Evolutionary conservation across 1,140 invertebrate species (phyloP).

Genomic region (Drosophila kepulauana): DNA sequence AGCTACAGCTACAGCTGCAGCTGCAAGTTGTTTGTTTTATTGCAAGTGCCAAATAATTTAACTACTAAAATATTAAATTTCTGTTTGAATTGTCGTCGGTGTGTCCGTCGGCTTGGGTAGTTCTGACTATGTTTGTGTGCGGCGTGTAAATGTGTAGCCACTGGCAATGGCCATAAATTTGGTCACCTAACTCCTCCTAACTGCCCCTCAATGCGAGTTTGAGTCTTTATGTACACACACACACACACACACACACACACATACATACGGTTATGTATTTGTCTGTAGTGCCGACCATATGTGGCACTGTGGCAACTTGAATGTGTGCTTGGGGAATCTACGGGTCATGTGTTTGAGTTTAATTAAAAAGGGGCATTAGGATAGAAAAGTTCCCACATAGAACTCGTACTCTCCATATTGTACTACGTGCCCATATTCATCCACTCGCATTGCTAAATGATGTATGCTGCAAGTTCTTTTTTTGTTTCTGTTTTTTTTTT

Average conservation of each 20-base stretch:
- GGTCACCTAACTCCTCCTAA: constrained; percentile 32
- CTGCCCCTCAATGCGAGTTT: not conserved
- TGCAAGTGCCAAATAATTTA: constrained; percentile 83
- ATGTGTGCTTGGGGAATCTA: constrained; percentile 77
- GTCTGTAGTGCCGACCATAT: constrained; percentile 2
- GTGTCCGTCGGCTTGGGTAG: constrained; percentile 8
- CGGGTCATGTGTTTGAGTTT: constrained; percentile 75
- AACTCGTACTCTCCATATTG: no score
- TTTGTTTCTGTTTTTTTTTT: constrained; percentile 7
- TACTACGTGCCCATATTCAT: constrained; percentile 37
- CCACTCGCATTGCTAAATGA: constrained; percentile 38
- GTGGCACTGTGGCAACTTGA: constrained; percentile 59
- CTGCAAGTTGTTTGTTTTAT: constrained; percentile 79
- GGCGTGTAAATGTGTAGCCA: constrained; percentile 20
- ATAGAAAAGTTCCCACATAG: constrained; percentile 34
- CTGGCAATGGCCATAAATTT: constrained; percentile 63
- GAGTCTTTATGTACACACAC: not conserved
- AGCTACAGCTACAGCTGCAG: constrained; percentile 41
- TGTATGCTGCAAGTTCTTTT: constrained; percentile 31
- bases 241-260: no score
- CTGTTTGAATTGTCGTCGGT: constrained; percentile 74
- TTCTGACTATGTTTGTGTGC: constrained; percentile 11
- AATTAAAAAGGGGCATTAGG: constrained; percentile 76
- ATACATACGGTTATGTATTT: not conserved
- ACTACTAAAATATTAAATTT: constrained; percentile 83